phyloP scores from a whole-genome alignment of 1,140 invertebrate genomes.

The Plectrocnemia conspersa region DNA sequence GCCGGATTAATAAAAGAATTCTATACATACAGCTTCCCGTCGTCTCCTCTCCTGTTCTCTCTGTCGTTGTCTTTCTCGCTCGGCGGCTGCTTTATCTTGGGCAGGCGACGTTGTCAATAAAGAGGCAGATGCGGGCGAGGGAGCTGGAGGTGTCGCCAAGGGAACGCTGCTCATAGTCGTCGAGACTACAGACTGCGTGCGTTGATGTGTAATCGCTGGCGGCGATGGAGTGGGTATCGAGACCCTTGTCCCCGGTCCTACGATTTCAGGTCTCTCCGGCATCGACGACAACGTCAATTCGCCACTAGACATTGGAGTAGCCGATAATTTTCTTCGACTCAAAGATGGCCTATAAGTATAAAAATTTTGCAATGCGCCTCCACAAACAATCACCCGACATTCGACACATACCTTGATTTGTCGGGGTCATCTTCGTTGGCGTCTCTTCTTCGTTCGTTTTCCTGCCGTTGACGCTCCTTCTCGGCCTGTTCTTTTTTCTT shows the following conservation, averaged over 20 bases:
- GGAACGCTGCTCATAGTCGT: background rate
- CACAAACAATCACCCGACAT: background rate
- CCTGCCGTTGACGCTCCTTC: constrained; percentile 70
- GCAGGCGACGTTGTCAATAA: constrained; percentile 57
- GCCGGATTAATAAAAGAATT: background rate
- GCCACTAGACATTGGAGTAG: constrained; percentile 1
- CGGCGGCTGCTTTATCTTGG: constrained; percentile 65
- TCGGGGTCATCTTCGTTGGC: constrained; percentile 78
- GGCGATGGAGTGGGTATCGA: constrained; percentile 18
- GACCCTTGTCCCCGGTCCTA: background rate
- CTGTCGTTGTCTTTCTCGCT: constrained; percentile 72
- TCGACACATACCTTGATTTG: constrained; percentile 54
- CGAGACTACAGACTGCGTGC: constrained; percentile 4
- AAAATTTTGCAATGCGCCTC: background rate
- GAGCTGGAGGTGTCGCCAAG: constrained; percentile 34
- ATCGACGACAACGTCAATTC: background rate
- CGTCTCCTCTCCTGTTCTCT: constrained; percentile 84
- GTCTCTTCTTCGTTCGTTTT: constrained; percentile 67
- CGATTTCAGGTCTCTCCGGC: constrained; percentile 6
- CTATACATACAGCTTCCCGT: constrained; percentile 80
- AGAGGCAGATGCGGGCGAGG: constrained; percentile 46
- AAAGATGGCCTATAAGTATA: too few species aligned
- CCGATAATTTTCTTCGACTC: constrained; percentile 5
- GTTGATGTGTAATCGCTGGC: constrained; percentile 7
- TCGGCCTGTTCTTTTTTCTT: constrained; percentile 82